A percentile compares a stretch with the other conserved stretches of the same genome.
Conservation (phyloP, 2,797 vertebrate genomes). For the Danio choprae region DNA sequence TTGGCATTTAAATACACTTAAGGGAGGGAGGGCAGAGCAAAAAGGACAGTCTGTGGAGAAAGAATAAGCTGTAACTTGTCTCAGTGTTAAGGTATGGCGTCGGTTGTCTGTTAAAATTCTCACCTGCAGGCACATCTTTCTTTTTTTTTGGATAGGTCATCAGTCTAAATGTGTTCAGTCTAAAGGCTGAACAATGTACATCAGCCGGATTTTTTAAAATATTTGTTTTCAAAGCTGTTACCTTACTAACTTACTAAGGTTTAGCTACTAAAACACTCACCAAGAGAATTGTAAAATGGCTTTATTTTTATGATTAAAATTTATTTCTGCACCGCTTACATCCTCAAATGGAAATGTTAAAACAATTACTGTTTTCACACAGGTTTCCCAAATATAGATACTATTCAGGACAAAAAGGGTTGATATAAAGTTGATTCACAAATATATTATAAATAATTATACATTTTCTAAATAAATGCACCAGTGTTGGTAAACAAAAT, state of each 20-base stretch:
- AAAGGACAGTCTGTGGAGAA: background rate
- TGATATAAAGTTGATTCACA: too few relatives aligned
- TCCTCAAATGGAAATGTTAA: background rate
- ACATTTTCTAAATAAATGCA: background rate
- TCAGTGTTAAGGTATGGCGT: background rate
- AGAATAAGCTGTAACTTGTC: constrained; percentile 31
- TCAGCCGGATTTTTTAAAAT: background rate
- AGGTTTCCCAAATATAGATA: background rate
- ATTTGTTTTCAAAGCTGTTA: background rate
- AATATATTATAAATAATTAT: background rate
- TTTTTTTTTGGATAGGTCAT: background rate
- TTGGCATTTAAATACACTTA: constrained; percentile 51
- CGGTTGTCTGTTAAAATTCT: constrained; percentile 31
- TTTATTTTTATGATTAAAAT: background rate
- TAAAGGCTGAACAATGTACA: background rate
- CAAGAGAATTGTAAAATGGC: background rate
- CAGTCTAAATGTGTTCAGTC: background rate
- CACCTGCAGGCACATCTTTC: constrained; percentile 30
- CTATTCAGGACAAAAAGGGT: background rate
- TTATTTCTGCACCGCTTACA: background rate
- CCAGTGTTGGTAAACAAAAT: background rate
- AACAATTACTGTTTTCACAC: background rate
- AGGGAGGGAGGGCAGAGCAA: constrained; percentile 25
- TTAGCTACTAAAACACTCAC: background rate
- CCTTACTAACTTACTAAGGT: background rate